Percentiles rank a stretch among this genome's conserved stretches.
phyloP scores from a whole-genome alignment of 2,888 invertebrate species.

The Prosopocoilus inquinatus region DNA sequence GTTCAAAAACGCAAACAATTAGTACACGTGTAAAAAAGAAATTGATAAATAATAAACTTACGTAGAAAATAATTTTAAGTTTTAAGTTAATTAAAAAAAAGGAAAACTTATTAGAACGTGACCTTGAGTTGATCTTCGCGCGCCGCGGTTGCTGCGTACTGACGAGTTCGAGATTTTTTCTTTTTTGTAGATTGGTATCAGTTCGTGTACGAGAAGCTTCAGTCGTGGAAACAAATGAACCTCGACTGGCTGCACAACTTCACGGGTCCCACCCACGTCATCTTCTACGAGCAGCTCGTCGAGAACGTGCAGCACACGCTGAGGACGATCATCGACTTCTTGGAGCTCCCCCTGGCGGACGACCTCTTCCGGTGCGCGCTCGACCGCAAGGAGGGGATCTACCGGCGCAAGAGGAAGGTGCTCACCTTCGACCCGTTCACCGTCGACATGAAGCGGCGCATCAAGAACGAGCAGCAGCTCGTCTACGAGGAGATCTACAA shows the following conservation, averaged over 20 bases:
- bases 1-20: too few relatives aligned
- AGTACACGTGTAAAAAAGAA: too few relatives aligned
- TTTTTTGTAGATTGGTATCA: constrained; percentile 64
- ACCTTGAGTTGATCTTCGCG: too few relatives aligned
- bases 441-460: constrained; percentile 58
- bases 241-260: constrained; percentile 69
- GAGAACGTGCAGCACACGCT: constrained; percentile 59
- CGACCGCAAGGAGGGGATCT: constrained; percentile 58
- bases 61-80: too few relatives aligned
- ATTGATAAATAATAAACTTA: too few relatives aligned
- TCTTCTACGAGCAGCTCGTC: constrained; percentile 61
- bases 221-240: constrained; percentile 69
- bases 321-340: constrained; percentile 53
- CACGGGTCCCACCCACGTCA: constrained; percentile 65
- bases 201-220: constrained; percentile 65
- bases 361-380: constrained; percentile 43
- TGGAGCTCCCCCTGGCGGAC: constrained; percentile 31
- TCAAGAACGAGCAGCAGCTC: constrained; percentile 52
- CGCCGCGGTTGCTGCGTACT: too few relatives aligned
- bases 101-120: too few relatives aligned
- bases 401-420: constrained; percentile 64
- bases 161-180: neutral
- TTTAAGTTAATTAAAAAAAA: too few relatives aligned
- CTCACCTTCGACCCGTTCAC: constrained; percentile 71
- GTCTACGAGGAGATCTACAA: constrained; percentile 54